These are phyloP conservation scores for Bombus pascuorum DNA, from an alignment of 1,140 invertebrate genomes.

Conservation along the genomic window DNA sequence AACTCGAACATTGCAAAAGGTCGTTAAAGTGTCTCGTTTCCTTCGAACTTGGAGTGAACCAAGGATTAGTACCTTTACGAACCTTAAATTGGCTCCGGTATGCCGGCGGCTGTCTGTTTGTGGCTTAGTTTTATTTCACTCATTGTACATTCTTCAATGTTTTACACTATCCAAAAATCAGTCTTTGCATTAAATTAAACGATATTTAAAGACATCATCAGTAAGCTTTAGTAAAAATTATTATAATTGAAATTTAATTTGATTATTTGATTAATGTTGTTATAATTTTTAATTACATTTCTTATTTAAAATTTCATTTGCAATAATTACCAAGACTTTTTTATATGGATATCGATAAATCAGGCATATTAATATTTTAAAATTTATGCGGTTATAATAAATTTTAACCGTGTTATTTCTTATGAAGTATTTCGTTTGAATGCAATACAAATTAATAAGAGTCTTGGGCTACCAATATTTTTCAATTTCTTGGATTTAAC, in stretches of 20 bases:
- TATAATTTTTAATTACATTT: not conserved
- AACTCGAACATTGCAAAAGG: constrained; percentile 8
- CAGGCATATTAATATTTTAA: no score
- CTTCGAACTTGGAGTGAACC: constrained; percentile 44
- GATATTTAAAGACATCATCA: not conserved
- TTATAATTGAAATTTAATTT: not conserved
- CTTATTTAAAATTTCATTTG: not conserved
- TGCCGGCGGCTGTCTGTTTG: constrained; percentile 62
- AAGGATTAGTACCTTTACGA: constrained; percentile 68
- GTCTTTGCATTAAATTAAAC: not conserved
- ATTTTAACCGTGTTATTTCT: no score
- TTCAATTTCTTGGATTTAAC: no score
- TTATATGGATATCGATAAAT: no score
- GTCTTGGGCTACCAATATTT: no score
- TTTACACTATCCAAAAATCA: not conserved
- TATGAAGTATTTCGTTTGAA: no score
- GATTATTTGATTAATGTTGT: not conserved
- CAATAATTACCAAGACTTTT: no score
- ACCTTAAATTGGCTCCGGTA: constrained; percentile 73
- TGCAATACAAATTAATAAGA: no score
- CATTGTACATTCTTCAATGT: constrained; percentile 56
- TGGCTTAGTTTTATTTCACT: constrained; percentile 67
- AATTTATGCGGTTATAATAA: no score
- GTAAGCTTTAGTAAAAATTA: not conserved
- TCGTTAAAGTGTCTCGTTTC: constrained; percentile 52